phyloP scores from a whole-genome alignment of 2,113 vertebrate species.

The Xerus inauris region DNA sequence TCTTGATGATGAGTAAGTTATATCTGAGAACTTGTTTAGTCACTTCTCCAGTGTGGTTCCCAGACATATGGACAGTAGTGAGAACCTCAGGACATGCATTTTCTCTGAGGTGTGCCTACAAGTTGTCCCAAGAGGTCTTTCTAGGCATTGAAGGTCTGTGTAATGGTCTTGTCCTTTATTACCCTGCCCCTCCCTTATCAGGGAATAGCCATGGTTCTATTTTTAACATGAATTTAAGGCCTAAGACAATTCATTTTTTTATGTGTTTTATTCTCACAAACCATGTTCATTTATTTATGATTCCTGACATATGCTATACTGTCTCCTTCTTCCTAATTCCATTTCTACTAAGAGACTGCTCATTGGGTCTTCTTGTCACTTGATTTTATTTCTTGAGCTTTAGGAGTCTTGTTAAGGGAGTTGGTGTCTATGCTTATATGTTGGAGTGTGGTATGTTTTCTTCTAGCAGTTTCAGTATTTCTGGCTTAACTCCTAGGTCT shows the following conservation, averaged over 20 bases:
- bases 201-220: neutral
- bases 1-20: neutral
- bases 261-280: neutral
- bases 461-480: too few species aligned
- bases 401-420: too few species aligned
- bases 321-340: neutral
- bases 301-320: neutral
- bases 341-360: neutral
- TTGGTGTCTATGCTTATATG: too few species aligned
- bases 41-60: neutral
- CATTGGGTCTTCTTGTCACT: neutral
- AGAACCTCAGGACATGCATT: neutral
- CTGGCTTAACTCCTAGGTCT: too few species aligned
- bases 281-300: neutral
- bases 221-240: conserved; percentile 27
- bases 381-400: too few species aligned
- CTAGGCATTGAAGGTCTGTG: neutral
- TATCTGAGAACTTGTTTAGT: neutral
- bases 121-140: neutral
- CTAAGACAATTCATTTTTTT: conserved; percentile 4
- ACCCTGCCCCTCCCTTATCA: neutral
- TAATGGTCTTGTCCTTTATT: neutral
- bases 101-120: neutral
- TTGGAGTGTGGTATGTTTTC: too few species aligned
- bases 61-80: neutral